These are phyloP conservation scores for Odontesthes bonariensis DNA, from an alignment of 2,113 vertebrate species.

Conservation along the genomic window DNA sequence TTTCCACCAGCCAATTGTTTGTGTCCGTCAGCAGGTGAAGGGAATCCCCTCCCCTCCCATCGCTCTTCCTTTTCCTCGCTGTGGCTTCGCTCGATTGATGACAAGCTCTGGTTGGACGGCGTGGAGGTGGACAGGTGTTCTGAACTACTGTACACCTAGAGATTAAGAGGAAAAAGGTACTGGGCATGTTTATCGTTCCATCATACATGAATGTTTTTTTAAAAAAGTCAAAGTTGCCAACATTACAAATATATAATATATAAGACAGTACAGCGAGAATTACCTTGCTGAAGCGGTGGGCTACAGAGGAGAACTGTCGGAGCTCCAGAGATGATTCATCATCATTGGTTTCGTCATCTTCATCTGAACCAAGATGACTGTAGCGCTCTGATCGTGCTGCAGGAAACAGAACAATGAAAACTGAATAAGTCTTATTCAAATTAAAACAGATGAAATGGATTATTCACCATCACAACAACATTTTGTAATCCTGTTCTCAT, in stretches of 20 bases:
- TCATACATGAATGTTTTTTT: no score
- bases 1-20: slow-evolving; percentile 75
- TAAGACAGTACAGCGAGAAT: background rate
- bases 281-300: slow-evolving; percentile 97
- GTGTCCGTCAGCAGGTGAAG: slow-evolving; percentile 75
- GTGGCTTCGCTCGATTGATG: slow-evolving; percentile 85
- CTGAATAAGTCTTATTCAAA: background rate
- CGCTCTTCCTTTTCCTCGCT: slow-evolving; percentile 90
- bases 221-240: background rate
- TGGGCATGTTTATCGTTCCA: no score
- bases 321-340: slow-evolving; percentile 93
- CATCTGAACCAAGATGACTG: slow-evolving; percentile 87
- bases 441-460: background rate
- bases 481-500: background rate
- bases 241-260: background rate
- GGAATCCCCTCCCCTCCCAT: slow-evolving; percentile 80
- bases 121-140: slow-evolving; percentile 90
- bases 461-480: background rate
- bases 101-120: slow-evolving; percentile 84
- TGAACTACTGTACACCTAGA: slow-evolving; percentile 94
- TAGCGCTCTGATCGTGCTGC: slow-evolving; percentile 93
- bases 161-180: background rate
- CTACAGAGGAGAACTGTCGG: slow-evolving; percentile 94
- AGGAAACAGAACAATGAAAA: background rate
- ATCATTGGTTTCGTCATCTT: slow-evolving; percentile 92